Conservation (phyloP, 2,797 vertebrate species). For the Amazona ochrocephala region DNA sequence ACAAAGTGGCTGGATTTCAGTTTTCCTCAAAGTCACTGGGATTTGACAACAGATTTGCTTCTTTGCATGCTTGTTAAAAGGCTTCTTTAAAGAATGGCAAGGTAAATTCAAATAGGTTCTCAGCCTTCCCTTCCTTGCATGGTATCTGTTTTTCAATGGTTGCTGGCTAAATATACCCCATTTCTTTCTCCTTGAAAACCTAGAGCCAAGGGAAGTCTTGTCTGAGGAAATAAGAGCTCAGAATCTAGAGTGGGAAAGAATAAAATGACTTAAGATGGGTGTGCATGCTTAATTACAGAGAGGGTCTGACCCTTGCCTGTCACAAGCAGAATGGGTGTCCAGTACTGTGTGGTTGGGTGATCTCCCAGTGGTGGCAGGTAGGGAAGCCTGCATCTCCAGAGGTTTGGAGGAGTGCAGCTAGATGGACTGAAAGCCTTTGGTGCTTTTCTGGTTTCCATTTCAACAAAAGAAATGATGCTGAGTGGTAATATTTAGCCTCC, state of each 20-base stretch:
- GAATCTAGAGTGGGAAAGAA: conserved; percentile 4
- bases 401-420: neutral
- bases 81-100: neutral
- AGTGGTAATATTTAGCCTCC: neutral
- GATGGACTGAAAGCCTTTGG: neutral
- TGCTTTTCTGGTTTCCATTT: neutral
- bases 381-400: neutral
- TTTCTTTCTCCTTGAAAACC: conserved; percentile 28
- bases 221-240: conserved; percentile 21
- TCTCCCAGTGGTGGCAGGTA: neutral
- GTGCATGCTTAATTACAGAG: neutral
- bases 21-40: neutral
- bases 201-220: conserved; percentile 24
- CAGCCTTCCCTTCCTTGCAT: neutral
- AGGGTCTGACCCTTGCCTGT: neutral
- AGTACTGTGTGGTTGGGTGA: neutral
- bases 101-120: neutral
- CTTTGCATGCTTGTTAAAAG: neutral
- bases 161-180: neutral
- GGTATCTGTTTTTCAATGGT: neutral
- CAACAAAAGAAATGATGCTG: neutral
- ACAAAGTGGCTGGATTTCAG: neutral
- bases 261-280: neutral
- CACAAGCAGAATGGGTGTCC: neutral
- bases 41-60: neutral